Conservation (phyloP, 2,888 invertebrate genomes). For the Plebejus argus region DNA sequence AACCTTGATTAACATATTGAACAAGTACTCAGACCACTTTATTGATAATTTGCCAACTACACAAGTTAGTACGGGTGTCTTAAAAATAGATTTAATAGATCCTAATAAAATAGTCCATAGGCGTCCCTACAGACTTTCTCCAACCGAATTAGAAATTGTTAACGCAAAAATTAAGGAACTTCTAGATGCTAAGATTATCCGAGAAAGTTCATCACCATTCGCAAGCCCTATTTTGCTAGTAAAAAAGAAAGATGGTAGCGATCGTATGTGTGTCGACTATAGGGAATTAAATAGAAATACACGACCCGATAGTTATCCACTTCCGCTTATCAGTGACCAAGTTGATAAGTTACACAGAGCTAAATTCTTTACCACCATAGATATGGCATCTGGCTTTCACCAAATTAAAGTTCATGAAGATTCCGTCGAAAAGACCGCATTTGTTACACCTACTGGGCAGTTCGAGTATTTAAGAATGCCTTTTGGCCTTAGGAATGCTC, state of each 20-base stretch:
- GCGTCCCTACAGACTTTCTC: constrained; percentile 34
- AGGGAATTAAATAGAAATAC: constrained; percentile 45
- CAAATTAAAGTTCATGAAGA: no score
- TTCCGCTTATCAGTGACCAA: no score
- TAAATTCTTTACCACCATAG: no score
- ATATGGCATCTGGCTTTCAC: no score
- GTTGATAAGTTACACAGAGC: no score
- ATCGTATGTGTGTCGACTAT: constrained; percentile 44
- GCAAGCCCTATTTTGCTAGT: constrained; percentile 43
- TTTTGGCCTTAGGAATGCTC: no score
- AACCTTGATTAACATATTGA: constrained; percentile 29
- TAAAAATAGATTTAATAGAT: constrained; percentile 36
- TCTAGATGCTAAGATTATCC: constrained; percentile 44
- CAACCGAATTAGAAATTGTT: no score
- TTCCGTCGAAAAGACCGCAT: no score
- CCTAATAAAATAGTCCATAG: constrained; percentile 32
- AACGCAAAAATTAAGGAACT: constrained; percentile 29
- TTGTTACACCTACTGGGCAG: no score
- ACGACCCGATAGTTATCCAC: no score
- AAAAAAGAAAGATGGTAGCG: constrained; percentile 33
- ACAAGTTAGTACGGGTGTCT: constrained; percentile 28
- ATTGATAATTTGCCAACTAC: constrained; percentile 22
- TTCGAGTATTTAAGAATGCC: no score
- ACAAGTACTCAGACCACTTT: constrained; percentile 35
- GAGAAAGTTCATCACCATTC: constrained; percentile 32